Evolutionary conservation across 1,140 invertebrate genomes (phyloP), one percentile per base, ranked within the genome.

Genomic region (Oncopeltus fasciatus): DNA sequence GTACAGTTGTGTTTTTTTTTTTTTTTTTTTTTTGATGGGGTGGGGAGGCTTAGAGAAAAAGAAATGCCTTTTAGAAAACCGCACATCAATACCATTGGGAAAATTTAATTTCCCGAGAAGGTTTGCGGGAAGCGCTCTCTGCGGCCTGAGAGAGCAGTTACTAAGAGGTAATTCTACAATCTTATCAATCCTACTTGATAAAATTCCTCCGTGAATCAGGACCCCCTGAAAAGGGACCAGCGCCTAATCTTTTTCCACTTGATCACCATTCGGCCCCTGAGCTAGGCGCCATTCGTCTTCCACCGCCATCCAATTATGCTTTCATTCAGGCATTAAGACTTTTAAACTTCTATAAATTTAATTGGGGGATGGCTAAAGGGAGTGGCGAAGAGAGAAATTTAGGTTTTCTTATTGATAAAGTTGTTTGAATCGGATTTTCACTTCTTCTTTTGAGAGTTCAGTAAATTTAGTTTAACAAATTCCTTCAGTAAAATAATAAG

Each of bases 181-280:
- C 49, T 53, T 53, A 53, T 53, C 49, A 53, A 53, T 53, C 24
- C 49, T 53, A 53, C 49, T 53, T 53, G 49, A 53, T 53, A 53
- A 53, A 53, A 53, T 53, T 53, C 49, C 49, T 53, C n/a, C 49
- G 24, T 24, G 49, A 53, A 53, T 53, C 26, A n/a, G 8, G 16
- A 20, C 4, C 2, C 44, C 9, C n/a, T n/a, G 44, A 3, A 18
- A 46, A 2, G 44, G 11, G 11, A 20, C 44, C 44, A 2, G 2
- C 4, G 49, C 20, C 49, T 53, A 53, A 53, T 53, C 49, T 53
- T 53, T 53, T 53, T 53, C 49, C 49, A 53, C 49, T 53, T 53
- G 49, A 53, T 53, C 49, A 24, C 49, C 49, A 24, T 24, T 53
- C 11, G 49, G 49, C 49, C 26, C 14, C 31, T 14, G 5, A 14